phyloP scores from a whole-genome alignment of 1,140 invertebrate species.

The Drosophila ercepeae region DNA sequence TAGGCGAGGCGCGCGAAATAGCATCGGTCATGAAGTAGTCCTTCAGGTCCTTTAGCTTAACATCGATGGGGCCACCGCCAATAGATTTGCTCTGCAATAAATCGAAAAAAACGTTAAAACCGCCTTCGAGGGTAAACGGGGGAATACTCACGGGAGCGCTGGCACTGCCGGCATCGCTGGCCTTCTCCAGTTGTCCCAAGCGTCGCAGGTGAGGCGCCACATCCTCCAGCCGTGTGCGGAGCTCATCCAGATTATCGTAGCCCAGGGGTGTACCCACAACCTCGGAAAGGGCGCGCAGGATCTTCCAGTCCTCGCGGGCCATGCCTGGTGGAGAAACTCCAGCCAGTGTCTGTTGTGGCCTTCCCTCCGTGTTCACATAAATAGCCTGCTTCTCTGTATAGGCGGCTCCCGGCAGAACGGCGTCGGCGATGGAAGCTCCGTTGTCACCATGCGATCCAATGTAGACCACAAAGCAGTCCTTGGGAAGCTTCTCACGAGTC shows the following conservation, averaged over 20 bases:
- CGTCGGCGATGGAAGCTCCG: constrained; percentile 96
- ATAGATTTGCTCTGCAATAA: constrained; percentile 85
- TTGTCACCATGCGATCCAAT: constrained; percentile 98
- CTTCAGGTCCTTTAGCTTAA: constrained; percentile 92
- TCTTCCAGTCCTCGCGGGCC: constrained; percentile 99
- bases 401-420: constrained; percentile 97
- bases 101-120: not conserved
- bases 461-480: constrained; percentile 95
- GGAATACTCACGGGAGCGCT: constrained; percentile 86
- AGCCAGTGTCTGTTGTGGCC: constrained; percentile 95
- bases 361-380: constrained; percentile 98
- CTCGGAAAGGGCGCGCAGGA: constrained; percentile 91
- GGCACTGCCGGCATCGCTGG: constrained; percentile 90
- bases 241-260: constrained; percentile 94
- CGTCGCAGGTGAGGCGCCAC: constrained; percentile 94
- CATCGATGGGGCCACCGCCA: constrained; percentile 86
- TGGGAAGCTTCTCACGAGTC: constrained; percentile 90
- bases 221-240: constrained; percentile 92
- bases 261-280: constrained; percentile 91
- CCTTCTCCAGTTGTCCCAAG: constrained; percentile 93
- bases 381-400: constrained; percentile 99
- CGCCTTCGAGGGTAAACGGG: not conserved
- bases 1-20: constrained; percentile 97
- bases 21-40: constrained; percentile 99
- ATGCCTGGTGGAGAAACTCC: constrained; percentile 97